Base-by-base conservation (phyloP, 2,888 invertebrate species). In the Chalcis sispes region DNA sequence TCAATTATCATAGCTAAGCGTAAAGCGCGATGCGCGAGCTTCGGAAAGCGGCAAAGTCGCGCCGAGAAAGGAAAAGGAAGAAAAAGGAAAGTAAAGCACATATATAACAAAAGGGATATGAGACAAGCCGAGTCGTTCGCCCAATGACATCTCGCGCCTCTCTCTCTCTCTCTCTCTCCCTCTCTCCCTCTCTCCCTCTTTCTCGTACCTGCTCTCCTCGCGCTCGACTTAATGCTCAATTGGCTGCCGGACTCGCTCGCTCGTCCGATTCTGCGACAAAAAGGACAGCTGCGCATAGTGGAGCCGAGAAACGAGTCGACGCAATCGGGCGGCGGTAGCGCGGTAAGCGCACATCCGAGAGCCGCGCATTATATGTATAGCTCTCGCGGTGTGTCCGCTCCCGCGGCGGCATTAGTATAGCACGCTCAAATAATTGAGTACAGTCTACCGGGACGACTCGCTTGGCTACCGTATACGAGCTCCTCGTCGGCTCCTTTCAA, bases 361-460 rank as follows among this genome's bases (percentile, higher is more conserved):
- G n/a, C n/a, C n/a, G n/a, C 59, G 46, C 73, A 61, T 74, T 74
- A 54, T 56, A n/a, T n/a, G n/a, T n/a, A 52, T 58, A 54, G 52
- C 73, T 79, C 81, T 82, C n/a, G n/a, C n/a, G n/a, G n/a, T n/a
- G n/a, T n/a, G n/a, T n/a, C n/a, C n/a, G n/a, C n/a, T n/a, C n/a
- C n/a, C n/a, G n/a, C n/a, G 82, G 82, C 82, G 83, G 86, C 84
- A 85, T 87, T 86, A 87, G 86, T 88, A 87, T 86, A 87, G 86
- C 86, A 86, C 86, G 84, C 81, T 81, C 82, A 84, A 88, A 87
- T 88, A 88, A 88, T 88, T 88, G 86, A 87, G 85, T 86, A 88
- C 87, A 87, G 86, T 86, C 85, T 82, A 82, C n/a, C n/a, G 80
- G 23, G 27, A 69, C 40, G 54, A 27, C 32, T 13, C 27, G 8